A percentile compares a stretch with the other conserved stretches of the same genome.
Evolutionary conservation across 1,140 invertebrate species (phyloP).

Genomic region (Meloidogyne floridensis): DNA sequence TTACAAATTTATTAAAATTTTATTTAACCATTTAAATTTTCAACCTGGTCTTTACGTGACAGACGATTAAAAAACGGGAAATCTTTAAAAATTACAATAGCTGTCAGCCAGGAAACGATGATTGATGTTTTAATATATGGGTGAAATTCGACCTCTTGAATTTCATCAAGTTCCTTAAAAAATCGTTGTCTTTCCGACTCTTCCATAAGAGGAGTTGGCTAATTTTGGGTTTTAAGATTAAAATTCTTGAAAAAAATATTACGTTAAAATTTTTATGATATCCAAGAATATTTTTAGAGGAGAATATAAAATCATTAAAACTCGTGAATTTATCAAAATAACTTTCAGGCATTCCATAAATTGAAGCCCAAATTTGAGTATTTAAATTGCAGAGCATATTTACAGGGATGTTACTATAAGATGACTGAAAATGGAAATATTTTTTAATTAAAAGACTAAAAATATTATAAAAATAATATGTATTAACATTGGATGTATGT

Average conservation of each 20-base stretch:
- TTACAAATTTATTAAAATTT: neutral
- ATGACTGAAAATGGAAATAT: neutral
- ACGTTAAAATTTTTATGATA: neutral
- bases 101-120: neutral
- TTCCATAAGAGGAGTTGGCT: no score
- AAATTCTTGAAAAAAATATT: neutral
- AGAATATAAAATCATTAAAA: neutral
- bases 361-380: neutral
- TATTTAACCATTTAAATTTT: neutral
- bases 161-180: neutral
- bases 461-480: no score
- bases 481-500: no score
- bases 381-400: neutral
- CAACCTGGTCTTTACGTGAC: neutral
- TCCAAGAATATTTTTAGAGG: neutral
- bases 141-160: neutral
- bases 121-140: neutral
- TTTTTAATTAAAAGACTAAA: no score
- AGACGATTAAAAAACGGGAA: neutral
- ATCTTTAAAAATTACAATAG: neutral
- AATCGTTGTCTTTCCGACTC: no score
- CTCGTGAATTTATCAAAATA: neutral
- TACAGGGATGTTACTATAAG: neutral
- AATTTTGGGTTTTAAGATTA: no score
- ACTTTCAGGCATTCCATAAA: neutral